Base-by-base conservation (phyloP, 2,888 invertebrate species). In the Tetheella fluctuosa region DNA sequence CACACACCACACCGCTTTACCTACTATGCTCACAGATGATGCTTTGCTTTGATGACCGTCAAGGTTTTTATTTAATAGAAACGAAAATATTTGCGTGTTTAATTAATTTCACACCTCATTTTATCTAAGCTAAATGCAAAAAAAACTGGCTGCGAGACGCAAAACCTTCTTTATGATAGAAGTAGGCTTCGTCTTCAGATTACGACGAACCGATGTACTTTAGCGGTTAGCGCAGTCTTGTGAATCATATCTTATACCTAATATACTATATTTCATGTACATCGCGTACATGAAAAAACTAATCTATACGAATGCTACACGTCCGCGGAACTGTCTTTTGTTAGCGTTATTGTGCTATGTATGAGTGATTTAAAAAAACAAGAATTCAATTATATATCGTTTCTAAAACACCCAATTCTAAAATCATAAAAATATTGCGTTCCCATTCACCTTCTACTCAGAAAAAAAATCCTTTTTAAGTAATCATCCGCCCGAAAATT, bases 401-500 rank as follows among this genome's bases (percentile, higher is more conserved):
- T n/a, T 39, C 48, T 48, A 10, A 48, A 20, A n/a, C 10, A 6
- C 48, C 10, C 7, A 48, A 17, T 48, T 48, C 48, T 10, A 20
- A 10, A 48, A 48, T 10, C n/a, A 4, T n/a, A n/a, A 39, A 39
- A n/a, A 8, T n/a, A 20, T 48, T 17, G 4, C 3, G 0, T 15
- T 48, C 8, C 48, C 37, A 53, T 54, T 61, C 52, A 66, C 63
- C 61, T 64, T 60, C 64, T 54, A 57, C 48, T 30, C 39, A 39
- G 39, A 67, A 68, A 69, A 64, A 25, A 63, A 56, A 60, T 60
- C 61, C 60, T 65, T 71, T 67, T 68, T 71, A 64, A 65, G 69
- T 64, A 70, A 68, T 69, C 62, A 69, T 58, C 64, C 59, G 65
- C 67, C 69, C 68, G 61, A 71, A 76, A 73, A 78, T 76, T 70